These are phyloP conservation scores for Desoria tigrina DNA, from an alignment of 2,888 invertebrate genomes.

Conservation along the genomic window DNA sequence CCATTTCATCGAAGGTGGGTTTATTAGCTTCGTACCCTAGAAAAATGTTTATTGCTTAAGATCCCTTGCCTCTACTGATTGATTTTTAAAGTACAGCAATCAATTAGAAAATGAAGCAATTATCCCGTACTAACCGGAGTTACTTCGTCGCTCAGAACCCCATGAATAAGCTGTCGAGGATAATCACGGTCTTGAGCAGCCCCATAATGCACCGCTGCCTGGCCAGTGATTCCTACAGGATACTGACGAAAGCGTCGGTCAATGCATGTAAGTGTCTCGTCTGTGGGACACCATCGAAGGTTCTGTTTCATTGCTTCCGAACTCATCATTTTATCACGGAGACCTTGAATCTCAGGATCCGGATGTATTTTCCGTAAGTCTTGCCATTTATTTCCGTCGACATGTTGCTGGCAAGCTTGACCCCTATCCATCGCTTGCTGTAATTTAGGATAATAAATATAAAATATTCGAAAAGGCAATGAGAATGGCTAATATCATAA, in stretches of 20 bases:
- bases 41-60: too few species aligned
- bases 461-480: not conserved
- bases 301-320: constrained; percentile 36
- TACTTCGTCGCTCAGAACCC: constrained; percentile 33
- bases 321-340: constrained; percentile 40
- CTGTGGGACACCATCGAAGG: constrained; percentile 47
- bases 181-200: constrained; percentile 50
- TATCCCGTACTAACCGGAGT: constrained; percentile 30
- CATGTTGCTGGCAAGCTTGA: constrained; percentile 40
- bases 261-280: constrained; percentile 46
- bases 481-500: not conserved
- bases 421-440: constrained; percentile 32
- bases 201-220: constrained; percentile 48
- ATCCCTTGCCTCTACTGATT: too few species aligned
- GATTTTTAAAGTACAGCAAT: not conserved
- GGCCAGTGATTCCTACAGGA: constrained; percentile 38
- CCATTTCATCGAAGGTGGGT: constrained; percentile 57
- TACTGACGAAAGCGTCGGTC: constrained; percentile 46
- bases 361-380: constrained; percentile 30
- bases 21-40: constrained; percentile 55
- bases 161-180: constrained; percentile 47
- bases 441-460: constrained; percentile 11
- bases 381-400: constrained; percentile 46
- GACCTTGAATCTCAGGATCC: constrained; percentile 40
- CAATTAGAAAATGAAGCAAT: not conserved